Percentiles rank a stretch among this genome's conserved stretches.
phyloP scores from a whole-genome alignment of 1,140 invertebrate species.

The Hesperophylax magnus region DNA sequence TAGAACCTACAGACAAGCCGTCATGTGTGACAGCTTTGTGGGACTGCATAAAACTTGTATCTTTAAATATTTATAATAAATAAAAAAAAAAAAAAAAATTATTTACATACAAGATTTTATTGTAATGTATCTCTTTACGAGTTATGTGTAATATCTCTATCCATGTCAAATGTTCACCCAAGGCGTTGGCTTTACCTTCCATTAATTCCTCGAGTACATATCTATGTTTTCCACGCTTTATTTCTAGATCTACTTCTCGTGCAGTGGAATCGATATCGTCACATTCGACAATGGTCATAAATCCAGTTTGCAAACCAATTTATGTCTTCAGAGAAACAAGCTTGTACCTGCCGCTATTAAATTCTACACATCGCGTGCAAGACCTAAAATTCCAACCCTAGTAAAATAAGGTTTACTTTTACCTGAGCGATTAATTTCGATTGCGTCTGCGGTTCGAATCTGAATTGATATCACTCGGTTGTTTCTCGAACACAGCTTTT shows the following conservation, averaged over 20 bases:
- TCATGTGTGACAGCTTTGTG: too few species aligned
- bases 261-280: neutral
- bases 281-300: neutral
- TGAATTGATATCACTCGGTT: neutral
- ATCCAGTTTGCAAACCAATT: neutral
- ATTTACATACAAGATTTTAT: too few species aligned
- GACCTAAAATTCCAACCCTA: neutral
- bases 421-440: neutral
- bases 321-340: neutral
- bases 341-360: neutral
- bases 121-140: too few species aligned
- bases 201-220: too few species aligned
- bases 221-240: neutral
- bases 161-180: slow-evolving; percentile 13
- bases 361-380: slow-evolving; percentile 6
- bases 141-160: slow-evolving; percentile 1
- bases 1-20: too few species aligned
- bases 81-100: too few species aligned
- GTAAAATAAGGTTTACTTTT: neutral
- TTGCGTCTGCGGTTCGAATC: neutral
- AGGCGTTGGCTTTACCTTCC: neutral
- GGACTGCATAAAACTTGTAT: too few species aligned
- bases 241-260: neutral
- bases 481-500: neutral
- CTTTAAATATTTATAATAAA: too few species aligned